Conservation (phyloP, 2,888 invertebrate species). For the Ommatoiulus sabulosus region DNA sequence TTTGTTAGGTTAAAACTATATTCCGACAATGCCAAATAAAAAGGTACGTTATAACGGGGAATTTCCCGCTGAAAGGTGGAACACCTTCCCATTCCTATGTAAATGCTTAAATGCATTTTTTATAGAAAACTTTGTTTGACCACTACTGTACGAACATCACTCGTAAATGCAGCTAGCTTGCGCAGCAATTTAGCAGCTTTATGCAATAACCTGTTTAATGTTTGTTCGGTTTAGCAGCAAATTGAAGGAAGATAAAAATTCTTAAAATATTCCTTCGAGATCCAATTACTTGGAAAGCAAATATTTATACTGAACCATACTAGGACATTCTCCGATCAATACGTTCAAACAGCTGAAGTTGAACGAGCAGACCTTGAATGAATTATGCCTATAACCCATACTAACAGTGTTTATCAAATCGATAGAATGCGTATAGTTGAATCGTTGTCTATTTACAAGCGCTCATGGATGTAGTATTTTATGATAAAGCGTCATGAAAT, state of each 20-base stretch:
- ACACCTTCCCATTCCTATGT: too few species aligned
- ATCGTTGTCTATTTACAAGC: too few species aligned
- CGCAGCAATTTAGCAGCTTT: neutral
- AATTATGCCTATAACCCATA: neutral
- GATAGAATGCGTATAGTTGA: too few species aligned
- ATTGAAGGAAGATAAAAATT: neutral
- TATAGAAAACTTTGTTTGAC: too few species aligned
- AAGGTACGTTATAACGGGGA: too few species aligned
- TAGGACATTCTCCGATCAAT: neutral
- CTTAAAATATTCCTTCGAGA: slow-evolving; percentile 21
- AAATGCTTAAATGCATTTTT: too few species aligned
- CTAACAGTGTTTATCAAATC: too few species aligned
- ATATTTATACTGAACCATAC: neutral
- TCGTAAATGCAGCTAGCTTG: neutral
- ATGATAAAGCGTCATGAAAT: too few species aligned
- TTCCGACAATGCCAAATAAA: too few species aligned
- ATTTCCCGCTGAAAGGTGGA: too few species aligned
- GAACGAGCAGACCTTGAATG: neutral
- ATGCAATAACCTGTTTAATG: neutral
- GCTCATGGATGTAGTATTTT: too few species aligned
- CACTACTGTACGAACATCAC: neutral
- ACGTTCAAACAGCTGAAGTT: neutral
- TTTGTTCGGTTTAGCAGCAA: neutral
- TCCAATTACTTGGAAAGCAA: slow-evolving; percentile 33
- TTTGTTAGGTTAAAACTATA: too few species aligned